These are phyloP conservation scores for Montipora cactus DNA, from an alignment of 64 coral and sea anemone genomes.

Conservation along the genomic window DNA sequence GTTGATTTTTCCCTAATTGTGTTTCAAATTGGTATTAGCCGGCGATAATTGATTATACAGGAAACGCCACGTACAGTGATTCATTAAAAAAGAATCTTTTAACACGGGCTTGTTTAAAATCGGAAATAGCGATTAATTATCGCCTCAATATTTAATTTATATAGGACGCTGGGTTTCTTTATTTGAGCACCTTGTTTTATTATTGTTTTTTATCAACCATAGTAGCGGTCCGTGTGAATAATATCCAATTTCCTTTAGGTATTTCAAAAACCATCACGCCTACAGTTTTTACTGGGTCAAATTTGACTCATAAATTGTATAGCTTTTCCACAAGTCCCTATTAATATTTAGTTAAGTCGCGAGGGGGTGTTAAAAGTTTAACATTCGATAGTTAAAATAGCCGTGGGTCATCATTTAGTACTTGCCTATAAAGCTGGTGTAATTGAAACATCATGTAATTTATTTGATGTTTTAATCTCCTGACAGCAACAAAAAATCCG, in stretches of 20 bases:
- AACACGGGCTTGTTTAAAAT: too few species aligned
- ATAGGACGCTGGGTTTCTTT: neutral
- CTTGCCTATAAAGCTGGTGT: neutral
- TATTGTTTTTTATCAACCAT: too few species aligned
- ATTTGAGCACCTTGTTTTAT: neutral
- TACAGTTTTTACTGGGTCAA: constrained; percentile 19
- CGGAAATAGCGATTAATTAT: too few species aligned
- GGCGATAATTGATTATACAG: neutral
- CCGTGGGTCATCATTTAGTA: neutral
- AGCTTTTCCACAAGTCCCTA: neutral
- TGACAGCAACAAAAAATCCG: neutral
- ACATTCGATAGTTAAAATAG: neutral
- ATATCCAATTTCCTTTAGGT: neutral
- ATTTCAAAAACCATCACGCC: constrained; percentile 56
- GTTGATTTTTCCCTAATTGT: neutral
- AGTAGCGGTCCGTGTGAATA: neutral
- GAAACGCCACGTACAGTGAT: neutral
- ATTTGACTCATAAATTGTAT: constrained; percentile 31
- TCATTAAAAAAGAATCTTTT: neutral
- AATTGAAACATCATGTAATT: neutral
- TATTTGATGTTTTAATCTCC: neutral
- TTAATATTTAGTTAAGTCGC: constrained; percentile 20
- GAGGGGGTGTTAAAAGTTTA: neutral
- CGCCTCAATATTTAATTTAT: neutral
- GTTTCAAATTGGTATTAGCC: neutral